Base-by-base conservation (phyloP, 2,888 invertebrate genomes). In the Polydesmus complanatus region DNA sequence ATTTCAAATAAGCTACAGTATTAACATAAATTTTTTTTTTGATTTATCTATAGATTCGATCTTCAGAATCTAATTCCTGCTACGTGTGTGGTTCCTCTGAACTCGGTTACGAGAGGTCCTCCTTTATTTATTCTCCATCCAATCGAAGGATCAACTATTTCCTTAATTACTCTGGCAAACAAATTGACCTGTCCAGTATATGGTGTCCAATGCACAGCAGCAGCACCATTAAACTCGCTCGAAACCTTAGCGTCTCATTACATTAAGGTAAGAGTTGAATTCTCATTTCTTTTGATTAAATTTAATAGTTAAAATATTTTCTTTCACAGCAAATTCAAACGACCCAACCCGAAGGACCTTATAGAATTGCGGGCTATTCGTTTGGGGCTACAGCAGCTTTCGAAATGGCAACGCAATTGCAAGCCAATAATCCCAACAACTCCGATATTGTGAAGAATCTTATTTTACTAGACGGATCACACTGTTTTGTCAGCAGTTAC, bases 341-440 rank as follows among this genome's bases (percentile, higher is more conserved):
- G 58, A 77, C 86, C 54, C 91, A 92, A 76, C 81, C 84, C 8
- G 75, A 78, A 62, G 89, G 92, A 64, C 93, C 95, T 2, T 95
- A 91, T 78, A 82, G 84, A 57, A 77, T 98, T 65, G 83, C 88
- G 53, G 97, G 96, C 1, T 97, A 98, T 77, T 97, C 96, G 0
- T 96, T 90, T 75, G 97, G 98, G 64, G 90, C 92, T 51, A 84
- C 87, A 68, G 86, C 97, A 47, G 94, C 93, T 21, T 90, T 93
- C 73, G 96, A 96, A 78, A 95, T 97, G 84, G 89, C 89, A 26
- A 76, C 86, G 37, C 86, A 88, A 72, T 77, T 96, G 60, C 88
- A 92, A 72, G 78, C 80, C 51, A 54, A 56, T n/a, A 25, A 60
- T 22, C 50, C 49, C 1, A 23, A 47, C 18, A 60, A 60, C n/a